Conservation (phyloP, 2,113 vertebrate species). For the Recurvirostra avosetta region DNA sequence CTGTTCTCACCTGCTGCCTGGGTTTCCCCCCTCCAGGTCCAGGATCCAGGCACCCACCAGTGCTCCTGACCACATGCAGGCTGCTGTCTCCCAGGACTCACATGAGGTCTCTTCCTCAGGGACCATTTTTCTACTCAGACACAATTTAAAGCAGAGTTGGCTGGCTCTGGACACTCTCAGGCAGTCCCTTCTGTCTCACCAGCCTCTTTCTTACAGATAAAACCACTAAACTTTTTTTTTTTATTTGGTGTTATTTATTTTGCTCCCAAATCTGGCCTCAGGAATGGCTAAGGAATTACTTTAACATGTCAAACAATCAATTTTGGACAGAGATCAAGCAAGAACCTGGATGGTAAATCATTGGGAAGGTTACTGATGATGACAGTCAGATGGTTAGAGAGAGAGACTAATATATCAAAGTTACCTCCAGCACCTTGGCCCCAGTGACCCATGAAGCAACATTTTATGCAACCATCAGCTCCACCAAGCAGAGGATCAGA, state of each 20-base stretch:
- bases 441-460: not conserved
- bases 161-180: not conserved
- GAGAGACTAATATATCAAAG: not conserved
- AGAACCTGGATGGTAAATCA: not conserved
- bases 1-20: not conserved
- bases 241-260: not conserved
- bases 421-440: not conserved
- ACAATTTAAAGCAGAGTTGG: not conserved
- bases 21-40: not conserved
- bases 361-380: not conserved
- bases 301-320: not conserved
- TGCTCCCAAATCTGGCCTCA: not conserved
- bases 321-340: constrained; percentile 13
- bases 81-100: not conserved
- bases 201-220: not conserved
- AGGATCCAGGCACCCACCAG: not conserved
- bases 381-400: not conserved
- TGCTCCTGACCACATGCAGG: rapidly evolving
- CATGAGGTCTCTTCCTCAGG: not conserved
- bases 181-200: not conserved
- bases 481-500: not conserved
- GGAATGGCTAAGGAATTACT: not conserved
- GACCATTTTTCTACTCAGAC: not conserved
- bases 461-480: not conserved
- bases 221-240: not conserved